Conservation (phyloP, 2,797 vertebrate genomes). For the Darevskia nairensis region DNA sequence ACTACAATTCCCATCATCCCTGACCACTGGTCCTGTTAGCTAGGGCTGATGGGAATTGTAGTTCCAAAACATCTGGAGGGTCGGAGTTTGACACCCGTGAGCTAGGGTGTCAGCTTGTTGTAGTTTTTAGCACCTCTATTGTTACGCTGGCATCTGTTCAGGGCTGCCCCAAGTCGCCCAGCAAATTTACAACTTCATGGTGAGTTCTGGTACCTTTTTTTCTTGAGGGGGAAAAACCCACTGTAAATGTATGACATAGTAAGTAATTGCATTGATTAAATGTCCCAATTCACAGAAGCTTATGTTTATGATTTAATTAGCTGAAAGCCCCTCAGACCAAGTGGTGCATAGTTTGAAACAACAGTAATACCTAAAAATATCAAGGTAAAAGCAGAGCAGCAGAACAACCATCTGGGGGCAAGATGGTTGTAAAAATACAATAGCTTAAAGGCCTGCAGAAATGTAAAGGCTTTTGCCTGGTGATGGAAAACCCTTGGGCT, state of each 20-base stretch:
- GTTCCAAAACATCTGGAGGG: too few species aligned
- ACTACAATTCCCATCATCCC: too few species aligned
- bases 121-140: too few species aligned
- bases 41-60: too few species aligned
- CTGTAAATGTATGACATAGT: not conserved
- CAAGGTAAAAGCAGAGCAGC: not conserved
- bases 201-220: too few species aligned
- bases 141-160: too few species aligned
- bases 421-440: not conserved
- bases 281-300: not conserved
- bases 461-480: not conserved
- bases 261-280: not conserved
- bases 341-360: not conserved
- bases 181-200: too few species aligned
- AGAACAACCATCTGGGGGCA: not conserved
- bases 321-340: not conserved
- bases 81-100: too few species aligned
- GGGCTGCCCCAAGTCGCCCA: too few species aligned
- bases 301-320: not conserved
- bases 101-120: too few species aligned
- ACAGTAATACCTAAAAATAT: not conserved
- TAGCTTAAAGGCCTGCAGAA: not conserved
- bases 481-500: not conserved
- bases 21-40: too few species aligned
- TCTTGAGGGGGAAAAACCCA: too few species aligned